Evolutionary conservation across 2,888 invertebrate genomes (phyloP).

Genomic region (Physocephala rufipes): DNA sequence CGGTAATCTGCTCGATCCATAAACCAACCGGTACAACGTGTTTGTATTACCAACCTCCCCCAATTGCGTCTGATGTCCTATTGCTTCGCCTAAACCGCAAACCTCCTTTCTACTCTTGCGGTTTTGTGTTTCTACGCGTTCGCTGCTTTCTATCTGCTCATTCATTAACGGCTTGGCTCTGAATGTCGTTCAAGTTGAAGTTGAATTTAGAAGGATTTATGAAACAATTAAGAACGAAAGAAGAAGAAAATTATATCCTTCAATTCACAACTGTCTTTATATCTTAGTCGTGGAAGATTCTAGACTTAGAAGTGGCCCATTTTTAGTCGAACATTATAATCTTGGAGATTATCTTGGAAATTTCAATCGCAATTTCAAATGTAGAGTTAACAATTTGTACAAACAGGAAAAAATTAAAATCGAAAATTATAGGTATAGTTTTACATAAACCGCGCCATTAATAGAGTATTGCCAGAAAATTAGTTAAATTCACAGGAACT

Average conservation of each 20-base stretch:
- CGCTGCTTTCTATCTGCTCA: not conserved
- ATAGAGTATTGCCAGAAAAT: not conserved
- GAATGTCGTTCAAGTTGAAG: not conserved
- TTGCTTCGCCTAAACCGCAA: not conserved
- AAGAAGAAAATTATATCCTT: not conserved
- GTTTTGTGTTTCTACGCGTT: not conserved
- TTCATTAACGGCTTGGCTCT: not conserved
- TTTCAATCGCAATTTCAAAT: not conserved
- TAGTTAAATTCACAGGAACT: conserved; percentile 2
- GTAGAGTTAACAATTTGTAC: not conserved
- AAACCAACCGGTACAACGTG: conserved; percentile 19
- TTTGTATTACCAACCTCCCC: not conserved
- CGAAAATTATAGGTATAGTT: no score
- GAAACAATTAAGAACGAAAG: not conserved
- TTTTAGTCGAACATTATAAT: no score
- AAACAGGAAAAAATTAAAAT: no score
- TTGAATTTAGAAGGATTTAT: not conserved
- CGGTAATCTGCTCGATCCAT: not conserved
- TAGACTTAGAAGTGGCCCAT: no score
- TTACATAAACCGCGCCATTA: conserved; percentile 5
- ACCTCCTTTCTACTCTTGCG: not conserved
- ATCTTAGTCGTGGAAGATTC: no score
- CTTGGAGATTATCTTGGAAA: not conserved
- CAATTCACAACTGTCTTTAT: not conserved
- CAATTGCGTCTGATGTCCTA: not conserved